Base-by-base conservation (phyloP, 2,113 vertebrate genomes). In the Merops nubicus region DNA sequence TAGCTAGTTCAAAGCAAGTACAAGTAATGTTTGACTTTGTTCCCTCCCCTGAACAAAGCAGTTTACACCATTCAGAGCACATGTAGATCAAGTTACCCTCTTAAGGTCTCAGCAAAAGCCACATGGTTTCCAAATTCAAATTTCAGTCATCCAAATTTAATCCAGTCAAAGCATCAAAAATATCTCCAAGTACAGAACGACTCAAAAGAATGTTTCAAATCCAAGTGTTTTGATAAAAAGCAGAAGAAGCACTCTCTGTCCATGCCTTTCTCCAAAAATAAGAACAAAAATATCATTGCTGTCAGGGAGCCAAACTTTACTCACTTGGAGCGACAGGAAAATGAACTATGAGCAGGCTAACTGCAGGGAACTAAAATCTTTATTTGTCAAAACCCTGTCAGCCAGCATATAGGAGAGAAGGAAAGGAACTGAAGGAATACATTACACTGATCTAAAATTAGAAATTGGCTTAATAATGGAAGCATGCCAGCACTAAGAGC, bases 301-400 rank as follows among this genome's bases (percentile, higher is more conserved):
- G 91, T 80, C 92, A 95, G 89, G 57, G 51, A 93, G 90, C 40
- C 84, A 91, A 96, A 88, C 74, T 77, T 80, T 68, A 82, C 79
- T 69, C 79, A 68, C 75, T 90, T 92, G 36, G 2, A 90, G 62
- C 7, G 16, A 88, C 59, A 93, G 79, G 50, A 95, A 95, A 93
- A 91, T 80, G 73, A 96, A 90, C 53, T 67, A 94, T 76, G 79
- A 88, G n/a, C 43, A 62, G 67, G 79, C 90, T 82, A 95, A 85
- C 86, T 85, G 85, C 95, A 95, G 79, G 89, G 80, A 92, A 97
- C 76, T 12, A 95, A 80, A 65, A 91, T 79, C 91, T 92, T 63
- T 62, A 96, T 95, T 96, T 92, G 63, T 96, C 93, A 96, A 65
- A 93, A 36, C 53, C 70, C 43, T 96, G 92, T 87, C 93, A 95